Percentiles rank a stretch among this genome's conserved stretches.
Evolutionary conservation across 2,888 invertebrate species (phyloP).

Genomic region (Nomada ruficornis): DNA sequence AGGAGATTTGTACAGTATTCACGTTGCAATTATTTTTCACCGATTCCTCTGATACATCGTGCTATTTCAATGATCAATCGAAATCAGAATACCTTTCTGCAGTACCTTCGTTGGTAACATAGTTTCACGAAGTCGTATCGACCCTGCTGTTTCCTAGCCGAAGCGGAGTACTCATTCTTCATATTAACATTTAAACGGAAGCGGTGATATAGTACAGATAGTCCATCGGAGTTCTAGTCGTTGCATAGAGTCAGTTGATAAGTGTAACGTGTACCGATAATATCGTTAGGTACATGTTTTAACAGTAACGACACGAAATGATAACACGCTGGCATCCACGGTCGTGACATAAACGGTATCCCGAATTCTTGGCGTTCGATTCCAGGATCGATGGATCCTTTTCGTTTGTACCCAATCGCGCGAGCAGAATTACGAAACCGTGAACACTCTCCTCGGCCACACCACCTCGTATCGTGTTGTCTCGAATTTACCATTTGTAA

Average conservation of each 20-base stretch:
- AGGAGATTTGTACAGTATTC: too few relatives aligned
- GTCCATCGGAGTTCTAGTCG: slow-evolving; percentile 47
- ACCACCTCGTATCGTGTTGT: slow-evolving; percentile 31
- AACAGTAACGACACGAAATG: slow-evolving; percentile 24
- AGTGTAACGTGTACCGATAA: slow-evolving; percentile 45
- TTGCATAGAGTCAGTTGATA: slow-evolving; percentile 46
- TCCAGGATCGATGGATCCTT: not conserved
- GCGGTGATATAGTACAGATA: slow-evolving; percentile 47
- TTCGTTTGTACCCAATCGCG: not conserved
- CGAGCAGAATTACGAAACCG: slow-evolving; percentile 6
- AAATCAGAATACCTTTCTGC: not conserved
- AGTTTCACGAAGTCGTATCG: slow-evolving; percentile 11
- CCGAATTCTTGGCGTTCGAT: slow-evolving; percentile 13
- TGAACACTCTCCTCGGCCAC: slow-evolving; percentile 26
- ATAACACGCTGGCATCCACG: slow-evolving; percentile 36
- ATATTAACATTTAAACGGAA: slow-evolving; percentile 31
- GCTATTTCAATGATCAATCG: too few relatives aligned
- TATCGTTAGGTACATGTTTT: slow-evolving; percentile 44
- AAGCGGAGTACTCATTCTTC: slow-evolving; percentile 45
- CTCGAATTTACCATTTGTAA: slow-evolving; percentile 55
- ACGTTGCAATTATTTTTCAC: too few relatives aligned
- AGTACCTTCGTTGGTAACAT: not conserved
- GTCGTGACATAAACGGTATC: slow-evolving; percentile 24
- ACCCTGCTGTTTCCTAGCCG: slow-evolving; percentile 48
- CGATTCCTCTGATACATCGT: too few relatives aligned